These are phyloP conservation scores for Orthosia gracilis DNA, from an alignment of 2,888 invertebrate species.

Conservation along the genomic window DNA sequence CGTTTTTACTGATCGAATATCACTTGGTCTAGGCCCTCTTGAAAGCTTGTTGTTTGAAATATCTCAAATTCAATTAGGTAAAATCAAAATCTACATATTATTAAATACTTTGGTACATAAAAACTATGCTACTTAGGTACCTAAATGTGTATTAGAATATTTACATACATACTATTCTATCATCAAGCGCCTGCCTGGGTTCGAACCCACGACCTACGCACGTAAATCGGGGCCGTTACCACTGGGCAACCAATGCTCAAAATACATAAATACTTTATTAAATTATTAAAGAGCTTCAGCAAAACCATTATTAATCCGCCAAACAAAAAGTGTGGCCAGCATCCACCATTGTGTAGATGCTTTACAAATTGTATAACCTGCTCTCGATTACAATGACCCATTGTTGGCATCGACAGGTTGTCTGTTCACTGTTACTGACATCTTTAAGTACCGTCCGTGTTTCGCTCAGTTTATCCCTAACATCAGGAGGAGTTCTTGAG, in stretches of 20 bases:
- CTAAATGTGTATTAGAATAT: too few relatives aligned
- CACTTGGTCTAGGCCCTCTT: too few relatives aligned
- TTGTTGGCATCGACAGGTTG: conserved; percentile 37
- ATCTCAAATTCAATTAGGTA: too few relatives aligned
- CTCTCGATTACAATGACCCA: conserved; percentile 17
- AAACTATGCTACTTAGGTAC: too few relatives aligned
- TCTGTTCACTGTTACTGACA: conserved; percentile 20
- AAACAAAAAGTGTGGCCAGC: conserved; percentile 13
- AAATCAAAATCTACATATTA: too few relatives aligned
- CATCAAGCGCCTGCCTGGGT: too few relatives aligned
- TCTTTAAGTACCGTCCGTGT: neutral
- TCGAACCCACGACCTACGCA: too few relatives aligned
- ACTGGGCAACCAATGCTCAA: neutral
- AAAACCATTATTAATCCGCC: neutral
- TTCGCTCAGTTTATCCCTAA: neutral
- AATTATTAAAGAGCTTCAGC: neutral
- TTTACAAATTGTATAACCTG: conserved; percentile 39
- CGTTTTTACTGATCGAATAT: too few relatives aligned
- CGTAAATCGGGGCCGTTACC: too few relatives aligned
- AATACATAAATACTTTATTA: neutral
- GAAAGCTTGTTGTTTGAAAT: too few relatives aligned
- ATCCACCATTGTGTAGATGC: conserved; percentile 17
- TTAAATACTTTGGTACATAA: too few relatives aligned
- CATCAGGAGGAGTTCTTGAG: neutral
- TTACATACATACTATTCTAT: too few relatives aligned